These are phyloP conservation scores for Chrysaora quinquecirrha DNA, from an alignment of 30 jellyfish, hydroid and myxozoan genomes.

Conservation along the genomic window DNA sequence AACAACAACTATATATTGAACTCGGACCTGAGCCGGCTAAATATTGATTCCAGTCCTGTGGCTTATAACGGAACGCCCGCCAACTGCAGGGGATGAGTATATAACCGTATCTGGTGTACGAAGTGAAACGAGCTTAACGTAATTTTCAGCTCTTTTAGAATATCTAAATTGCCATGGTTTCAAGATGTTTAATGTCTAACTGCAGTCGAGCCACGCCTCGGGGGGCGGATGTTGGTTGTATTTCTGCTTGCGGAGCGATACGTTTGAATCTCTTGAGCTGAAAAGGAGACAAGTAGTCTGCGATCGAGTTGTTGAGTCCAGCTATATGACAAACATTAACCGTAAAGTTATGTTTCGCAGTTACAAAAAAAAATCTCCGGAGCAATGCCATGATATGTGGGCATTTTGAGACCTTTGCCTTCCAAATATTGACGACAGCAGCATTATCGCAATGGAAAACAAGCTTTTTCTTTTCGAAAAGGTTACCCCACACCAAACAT, in stretches of 20 bases:
- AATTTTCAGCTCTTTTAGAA: too few relatives aligned
- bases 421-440: not conserved
- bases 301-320: not conserved
- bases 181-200: too few relatives aligned
- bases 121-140: too few relatives aligned
- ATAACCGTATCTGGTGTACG: too few relatives aligned
- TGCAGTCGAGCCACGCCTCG: too few relatives aligned
- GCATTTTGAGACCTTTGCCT: not conserved
- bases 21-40: too few relatives aligned
- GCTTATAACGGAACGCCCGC: too few relatives aligned
- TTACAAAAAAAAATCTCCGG: not conserved
- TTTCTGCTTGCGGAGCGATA: not conserved
- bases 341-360: not conserved
- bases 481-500: not conserved
- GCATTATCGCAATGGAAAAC: not conserved
- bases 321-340: slow-evolving; percentile 4
- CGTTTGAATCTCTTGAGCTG: not conserved
- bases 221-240: not conserved
- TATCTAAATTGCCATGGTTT: too few relatives aligned
- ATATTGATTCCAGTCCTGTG: too few relatives aligned
- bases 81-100: too few relatives aligned
- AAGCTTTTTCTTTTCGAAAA: not conserved
- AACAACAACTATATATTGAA: too few relatives aligned
- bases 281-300: slow-evolving; percentile 10
- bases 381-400: slow-evolving; percentile 1